Evolutionary conservation across 2,113 vertebrate genomes (phyloP), one percentile per base, ranked within the genome.

Genomic region (Pollachius pollachius): DNA sequence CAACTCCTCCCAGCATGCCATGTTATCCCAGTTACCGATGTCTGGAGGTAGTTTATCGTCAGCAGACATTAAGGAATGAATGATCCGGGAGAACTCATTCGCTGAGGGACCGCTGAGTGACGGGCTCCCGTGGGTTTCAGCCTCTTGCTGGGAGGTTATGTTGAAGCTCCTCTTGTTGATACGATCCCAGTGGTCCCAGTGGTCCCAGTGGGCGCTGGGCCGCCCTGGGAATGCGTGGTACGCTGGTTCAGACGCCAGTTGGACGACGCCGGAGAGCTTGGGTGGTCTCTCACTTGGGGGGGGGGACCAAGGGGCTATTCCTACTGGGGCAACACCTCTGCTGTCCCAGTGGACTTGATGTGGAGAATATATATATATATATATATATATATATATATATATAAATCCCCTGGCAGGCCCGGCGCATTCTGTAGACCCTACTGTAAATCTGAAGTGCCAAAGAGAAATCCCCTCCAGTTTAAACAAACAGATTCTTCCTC

Each of bases 281-380:
- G 88, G 91, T 92, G 91, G 91, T 90, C 87, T 68, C 17, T 90
- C 87, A 67, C 17, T 7, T 16, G 19, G 15, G 25, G 62, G 23
- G 15, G 52, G 17, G 48, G 37, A 12, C 16, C 12, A 52, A 52
- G 52, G 37, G 15, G 56, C 1, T 13, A 61, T 61, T 25, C 16
- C 1, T 48, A 52, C 52, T 71, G 67, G 65, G 52, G 63, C 5
- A 56, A 74, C 85, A 84, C 83, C 78, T 84, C 72, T 67, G 75
- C 69, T 70, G 74, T 54, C 61, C 69, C 27, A 72, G 62, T 70
- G 75, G 62, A 64, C 74, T 69, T 80, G 11, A 11, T 11, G 73
- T 56, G 85, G 69, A 70, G 59, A 66, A 79, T 77, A 66, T 30
- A 30, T 30, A 30, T 58, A 66, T 30, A 4, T 2, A 27, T 58